A percentile compares a stretch with the other conserved stretches of the same genome.
Evolutionary conservation across 1,140 invertebrate genomes (phyloP).

Genomic region (Bombus waltoni): DNA sequence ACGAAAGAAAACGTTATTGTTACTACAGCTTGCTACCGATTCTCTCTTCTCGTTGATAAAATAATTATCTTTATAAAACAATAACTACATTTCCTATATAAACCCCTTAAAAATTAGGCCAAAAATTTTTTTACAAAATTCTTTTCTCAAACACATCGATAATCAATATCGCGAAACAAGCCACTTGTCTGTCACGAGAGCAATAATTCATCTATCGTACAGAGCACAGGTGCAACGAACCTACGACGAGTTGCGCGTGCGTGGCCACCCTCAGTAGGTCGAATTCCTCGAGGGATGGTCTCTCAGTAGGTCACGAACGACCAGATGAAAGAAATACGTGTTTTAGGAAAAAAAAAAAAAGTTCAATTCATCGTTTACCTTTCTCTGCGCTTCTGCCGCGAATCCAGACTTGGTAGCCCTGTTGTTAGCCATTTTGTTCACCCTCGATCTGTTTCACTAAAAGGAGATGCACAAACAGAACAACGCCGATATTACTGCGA

Average conservation of each 20-base stretch:
- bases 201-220: background rate
- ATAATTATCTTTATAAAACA: background rate
- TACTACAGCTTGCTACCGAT: no score
- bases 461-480: background rate
- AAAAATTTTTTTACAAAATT: no score
- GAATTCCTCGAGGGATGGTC: constrained; percentile 47
- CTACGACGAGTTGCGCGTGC: constrained; percentile 27
- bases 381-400: constrained; percentile 95
- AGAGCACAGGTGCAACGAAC: constrained; percentile 5
- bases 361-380: constrained; percentile 84
- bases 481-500: background rate
- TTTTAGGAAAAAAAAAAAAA: background rate
- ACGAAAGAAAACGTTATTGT: no score
- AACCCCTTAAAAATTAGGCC: no score
- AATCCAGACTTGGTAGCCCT: constrained; percentile 96
- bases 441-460: background rate
- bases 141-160: no score
- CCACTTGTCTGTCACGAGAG: background rate
- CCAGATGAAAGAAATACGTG: background rate
- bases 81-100: background rate
- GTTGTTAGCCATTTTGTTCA: constrained; percentile 89
- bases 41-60: background rate
- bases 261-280: constrained; percentile 62
- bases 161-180: background rate
- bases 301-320: constrained; percentile 49